Evolutionary conservation across 1,140 invertebrate genomes (phyloP).

Genomic region (Nasonia giraulti): DNA sequence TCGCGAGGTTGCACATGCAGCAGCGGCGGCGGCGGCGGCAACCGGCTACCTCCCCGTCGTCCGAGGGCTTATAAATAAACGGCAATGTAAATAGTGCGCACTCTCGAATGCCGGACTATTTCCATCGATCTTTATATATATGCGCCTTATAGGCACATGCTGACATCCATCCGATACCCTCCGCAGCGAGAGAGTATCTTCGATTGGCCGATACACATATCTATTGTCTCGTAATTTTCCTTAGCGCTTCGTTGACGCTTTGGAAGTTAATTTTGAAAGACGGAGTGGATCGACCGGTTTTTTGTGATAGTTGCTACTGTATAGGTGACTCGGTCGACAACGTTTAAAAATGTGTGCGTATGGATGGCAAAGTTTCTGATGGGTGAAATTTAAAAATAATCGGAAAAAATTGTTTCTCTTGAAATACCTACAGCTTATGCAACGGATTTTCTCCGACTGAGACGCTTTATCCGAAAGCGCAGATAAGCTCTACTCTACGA

Average conservation of each 20-base stretch:
- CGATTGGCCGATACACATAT: not conserved
- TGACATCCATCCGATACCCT: slow-evolving; percentile 33
- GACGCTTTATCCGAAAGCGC: not conserved
- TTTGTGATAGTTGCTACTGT: too few relatives aligned
- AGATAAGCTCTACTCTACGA: not conserved
- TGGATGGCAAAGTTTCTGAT: too few relatives aligned
- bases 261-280: not conserved
- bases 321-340: too few relatives aligned
- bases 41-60: slow-evolving; percentile 22
- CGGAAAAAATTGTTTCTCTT: too few relatives aligned
- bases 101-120: slow-evolving; percentile 70
- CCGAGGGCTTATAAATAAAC: slow-evolving; percentile 71
- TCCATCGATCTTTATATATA: slow-evolving; percentile 63
- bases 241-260: too few relatives aligned
- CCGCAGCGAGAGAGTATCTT: not conserved
- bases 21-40: slow-evolving; percentile 37
- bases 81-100: slow-evolving; percentile 71
- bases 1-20: slow-evolving; percentile 59
- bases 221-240: not conserved
- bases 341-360: too few relatives aligned
- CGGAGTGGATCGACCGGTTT: not conserved
- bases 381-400: too few relatives aligned
- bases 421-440: too few relatives aligned
- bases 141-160: not conserved
- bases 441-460: too few relatives aligned